Conservation (phyloP, 1,140 invertebrate genomes). For the Armadillidium nasatum region DNA sequence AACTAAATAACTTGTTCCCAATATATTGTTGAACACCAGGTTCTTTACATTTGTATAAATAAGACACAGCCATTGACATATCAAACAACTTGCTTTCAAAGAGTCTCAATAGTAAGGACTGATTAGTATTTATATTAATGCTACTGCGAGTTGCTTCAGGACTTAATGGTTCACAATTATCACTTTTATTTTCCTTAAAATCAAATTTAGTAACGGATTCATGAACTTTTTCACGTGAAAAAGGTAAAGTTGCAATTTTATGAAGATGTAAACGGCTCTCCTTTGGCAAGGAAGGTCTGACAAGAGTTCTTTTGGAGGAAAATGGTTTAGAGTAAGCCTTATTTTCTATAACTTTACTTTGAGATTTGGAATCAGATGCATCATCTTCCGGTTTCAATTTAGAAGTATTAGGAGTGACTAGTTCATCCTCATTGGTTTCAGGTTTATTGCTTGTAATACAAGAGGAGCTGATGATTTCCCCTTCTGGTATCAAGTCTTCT, state of each 20-base stretch:
- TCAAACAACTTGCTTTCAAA: conserved; percentile 96
- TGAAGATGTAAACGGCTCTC: background rate
- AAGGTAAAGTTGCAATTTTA: background rate
- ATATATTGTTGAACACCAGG: conserved; percentile 93
- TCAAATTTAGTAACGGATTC: background rate
- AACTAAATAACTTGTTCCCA: conserved; percentile 81
- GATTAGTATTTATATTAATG: conserved; percentile 47
- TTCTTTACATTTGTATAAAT: conserved; percentile 97
- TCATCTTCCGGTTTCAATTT: background rate
- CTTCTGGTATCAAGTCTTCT: too few relatives aligned
- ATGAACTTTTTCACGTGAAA: background rate
- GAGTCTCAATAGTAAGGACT: conserved; percentile 71
- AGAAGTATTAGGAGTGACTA: background rate
- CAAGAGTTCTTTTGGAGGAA: background rate
- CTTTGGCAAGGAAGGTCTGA: conserved; percentile 1
- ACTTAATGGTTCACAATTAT: background rate
- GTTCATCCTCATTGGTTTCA: conserved; percentile 1
- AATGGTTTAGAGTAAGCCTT: background rate
- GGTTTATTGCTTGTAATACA: conserved; percentile 1
- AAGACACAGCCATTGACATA: conserved; percentile 95
- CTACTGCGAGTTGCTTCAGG: background rate
- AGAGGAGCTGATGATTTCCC: background rate
- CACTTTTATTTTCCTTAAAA: conserved; percentile 10
- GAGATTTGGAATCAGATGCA: conserved; percentile 3
- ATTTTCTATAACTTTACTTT: background rate